A percentile compares a stretch with the other conserved stretches of the same genome.
These are phyloP conservation scores for Hymenopus coronatus DNA, from an alignment of 2,888 invertebrate species.

Conservation along the genomic window DNA sequence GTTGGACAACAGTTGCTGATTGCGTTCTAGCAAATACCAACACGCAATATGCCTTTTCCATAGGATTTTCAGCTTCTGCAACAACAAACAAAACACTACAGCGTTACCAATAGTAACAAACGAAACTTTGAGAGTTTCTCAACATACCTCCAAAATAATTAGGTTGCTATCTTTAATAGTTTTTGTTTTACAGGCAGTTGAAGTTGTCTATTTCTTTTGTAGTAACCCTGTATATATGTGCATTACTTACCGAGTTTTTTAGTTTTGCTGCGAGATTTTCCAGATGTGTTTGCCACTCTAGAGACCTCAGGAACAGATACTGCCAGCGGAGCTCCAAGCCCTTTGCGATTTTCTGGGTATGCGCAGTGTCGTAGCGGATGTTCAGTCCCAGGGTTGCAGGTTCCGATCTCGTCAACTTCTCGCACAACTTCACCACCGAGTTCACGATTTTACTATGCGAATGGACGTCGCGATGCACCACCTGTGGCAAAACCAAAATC, in stretches of 20 bases:
- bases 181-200: too few species aligned
- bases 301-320: conserved; percentile 79
- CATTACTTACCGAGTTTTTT: conserved; percentile 12
- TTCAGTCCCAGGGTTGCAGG: conserved; percentile 20
- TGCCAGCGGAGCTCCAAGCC: conserved; percentile 87
- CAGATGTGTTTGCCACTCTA: conserved; percentile 90
- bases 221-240: too few species aligned
- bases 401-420: conserved; percentile 45
- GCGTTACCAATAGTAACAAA: too few species aligned
- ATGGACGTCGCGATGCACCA: conserved; percentile 89
- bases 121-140: too few species aligned
- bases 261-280: conserved; percentile 64
- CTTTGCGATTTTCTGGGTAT: conserved; percentile 57
- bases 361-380: conserved; percentile 35
- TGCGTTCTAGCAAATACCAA: too few species aligned
- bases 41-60: too few species aligned
- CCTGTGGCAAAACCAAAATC: conserved; percentile 53
- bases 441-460: conserved; percentile 83
- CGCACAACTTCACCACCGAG: conserved; percentile 73
- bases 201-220: too few species aligned
- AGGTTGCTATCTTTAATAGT: too few species aligned
- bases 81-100: too few species aligned
- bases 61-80: too few species aligned
- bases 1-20: too few species aligned
- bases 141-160: too few species aligned